Conservation (phyloP, 1,140 invertebrate species). For the Tyrophagus putrescentiae region DNA sequence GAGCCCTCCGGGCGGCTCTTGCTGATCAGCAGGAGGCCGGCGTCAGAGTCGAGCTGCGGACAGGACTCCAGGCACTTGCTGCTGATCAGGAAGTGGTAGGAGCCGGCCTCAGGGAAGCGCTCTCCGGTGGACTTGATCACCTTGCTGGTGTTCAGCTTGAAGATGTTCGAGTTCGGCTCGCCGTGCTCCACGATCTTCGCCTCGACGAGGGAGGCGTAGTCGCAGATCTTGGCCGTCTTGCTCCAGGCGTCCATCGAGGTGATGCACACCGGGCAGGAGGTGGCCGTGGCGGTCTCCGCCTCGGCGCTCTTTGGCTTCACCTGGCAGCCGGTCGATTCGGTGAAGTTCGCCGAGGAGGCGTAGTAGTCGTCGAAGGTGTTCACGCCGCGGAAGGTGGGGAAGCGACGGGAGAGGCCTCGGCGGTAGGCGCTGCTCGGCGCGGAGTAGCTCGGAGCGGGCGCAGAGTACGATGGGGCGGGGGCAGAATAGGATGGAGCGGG, state of each 20-base stretch:
- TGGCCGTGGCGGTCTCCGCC: not conserved
- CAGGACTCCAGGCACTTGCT: conserved; percentile 6
- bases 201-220: not conserved
- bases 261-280: conserved; percentile 4
- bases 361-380: conserved; percentile 3
- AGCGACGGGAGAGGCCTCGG: not conserved
- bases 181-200: not conserved
- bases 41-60: not conserved
- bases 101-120: not conserved
- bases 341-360: not conserved
- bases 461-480: not conserved
- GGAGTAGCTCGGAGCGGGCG: not conserved
- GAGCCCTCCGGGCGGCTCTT: not conserved
- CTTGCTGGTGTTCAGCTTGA: conserved; percentile 4
- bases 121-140: not conserved
- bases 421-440: not conserved
- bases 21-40: conserved; percentile 1
- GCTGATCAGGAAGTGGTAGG: conserved; percentile 3
- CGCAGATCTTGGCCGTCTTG: no score
- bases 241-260: not conserved
- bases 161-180: no score
- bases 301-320: not conserved
- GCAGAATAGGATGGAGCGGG: not conserved
- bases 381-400: not conserved
- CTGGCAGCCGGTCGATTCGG: not conserved